Percentiles rank a stretch among this genome's conserved stretches.
phyloP scores from a whole-genome alignment of 2,888 invertebrate genomes.

The Epistrophe grossulariae region DNA sequence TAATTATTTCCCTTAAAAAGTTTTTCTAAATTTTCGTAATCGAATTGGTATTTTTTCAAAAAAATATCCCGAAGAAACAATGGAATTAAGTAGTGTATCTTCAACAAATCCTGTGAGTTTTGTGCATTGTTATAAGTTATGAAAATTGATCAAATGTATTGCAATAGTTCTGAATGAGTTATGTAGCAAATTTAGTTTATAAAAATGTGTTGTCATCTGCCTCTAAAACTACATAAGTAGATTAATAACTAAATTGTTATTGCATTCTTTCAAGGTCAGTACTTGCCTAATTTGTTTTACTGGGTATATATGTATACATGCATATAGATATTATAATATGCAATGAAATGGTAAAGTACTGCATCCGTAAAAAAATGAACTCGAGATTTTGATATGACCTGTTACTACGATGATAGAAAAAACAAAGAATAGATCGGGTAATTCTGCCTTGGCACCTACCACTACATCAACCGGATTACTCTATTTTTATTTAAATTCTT shows the following conservation, averaged over 20 bases:
- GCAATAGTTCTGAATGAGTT: too few species aligned
- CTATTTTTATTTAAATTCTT: too few species aligned
- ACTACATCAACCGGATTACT: too few species aligned
- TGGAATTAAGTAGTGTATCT: constrained; percentile 50
- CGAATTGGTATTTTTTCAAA: not conserved
- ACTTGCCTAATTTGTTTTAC: not conserved
- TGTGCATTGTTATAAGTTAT: not conserved
- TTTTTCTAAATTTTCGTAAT: not conserved
- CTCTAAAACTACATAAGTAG: not conserved
- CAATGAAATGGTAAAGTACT: too few species aligned
- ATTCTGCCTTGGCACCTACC: not conserved
- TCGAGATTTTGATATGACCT: too few species aligned
- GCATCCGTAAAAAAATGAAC: not conserved
- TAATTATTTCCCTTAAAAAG: not conserved
- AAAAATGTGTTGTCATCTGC: not conserved
- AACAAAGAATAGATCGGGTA: too few species aligned
- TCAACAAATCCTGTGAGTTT: constrained; percentile 53
- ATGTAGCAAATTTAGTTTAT: too few species aligned
- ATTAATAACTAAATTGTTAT: not conserved
- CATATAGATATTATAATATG: too few species aligned
- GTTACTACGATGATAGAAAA: too few species aligned
- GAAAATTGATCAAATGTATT: not conserved
- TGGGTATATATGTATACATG: too few species aligned
- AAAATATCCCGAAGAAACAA: not conserved
- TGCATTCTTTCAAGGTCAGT: constrained; percentile 11